Percentiles rank a stretch among this genome's conserved stretches.
Evolutionary conservation across 2,888 invertebrate species (phyloP).

Genomic region (Colostygia pectinataria): DNA sequence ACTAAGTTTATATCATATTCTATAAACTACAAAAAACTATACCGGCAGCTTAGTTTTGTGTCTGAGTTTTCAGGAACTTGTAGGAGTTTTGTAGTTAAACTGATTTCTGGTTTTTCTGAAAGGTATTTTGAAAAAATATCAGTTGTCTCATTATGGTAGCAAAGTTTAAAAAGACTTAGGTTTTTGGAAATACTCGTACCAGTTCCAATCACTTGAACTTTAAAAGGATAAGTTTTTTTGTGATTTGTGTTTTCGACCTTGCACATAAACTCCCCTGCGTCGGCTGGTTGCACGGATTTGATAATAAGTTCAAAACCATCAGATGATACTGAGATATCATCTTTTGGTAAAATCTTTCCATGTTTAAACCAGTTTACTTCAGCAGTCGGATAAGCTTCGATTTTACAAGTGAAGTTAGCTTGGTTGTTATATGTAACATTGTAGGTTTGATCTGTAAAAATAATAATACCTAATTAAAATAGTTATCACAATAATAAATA

Average conservation of each 20-base stretch:
- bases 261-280: constrained; percentile 11
- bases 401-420: not conserved
- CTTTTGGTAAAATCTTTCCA: not conserved
- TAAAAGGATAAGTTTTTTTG: constrained; percentile 2
- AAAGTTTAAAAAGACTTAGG: not conserved
- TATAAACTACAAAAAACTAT: too few species aligned
- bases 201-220: constrained; percentile 4
- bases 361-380: constrained; percentile 18
- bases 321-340: constrained; percentile 4
- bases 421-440: not conserved
- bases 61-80: not conserved
- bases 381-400: constrained; percentile 15
- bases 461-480: not conserved
- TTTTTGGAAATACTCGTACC: constrained; percentile 1
- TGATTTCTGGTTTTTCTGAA: too few species aligned
- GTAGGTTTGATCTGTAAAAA: constrained; percentile 2
- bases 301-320: constrained; percentile 5
- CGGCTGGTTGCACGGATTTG: not conserved
- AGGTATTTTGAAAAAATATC: too few species aligned
- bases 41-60: not conserved
- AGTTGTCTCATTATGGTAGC: too few species aligned
- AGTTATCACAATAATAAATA: too few species aligned
- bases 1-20: too few species aligned
- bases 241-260: not conserved
- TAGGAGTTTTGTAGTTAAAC: too few species aligned